These are phyloP conservation scores for Linnaemya vulpina DNA, from an alignment of 2,888 invertebrate species.

Conservation along the genomic window DNA sequence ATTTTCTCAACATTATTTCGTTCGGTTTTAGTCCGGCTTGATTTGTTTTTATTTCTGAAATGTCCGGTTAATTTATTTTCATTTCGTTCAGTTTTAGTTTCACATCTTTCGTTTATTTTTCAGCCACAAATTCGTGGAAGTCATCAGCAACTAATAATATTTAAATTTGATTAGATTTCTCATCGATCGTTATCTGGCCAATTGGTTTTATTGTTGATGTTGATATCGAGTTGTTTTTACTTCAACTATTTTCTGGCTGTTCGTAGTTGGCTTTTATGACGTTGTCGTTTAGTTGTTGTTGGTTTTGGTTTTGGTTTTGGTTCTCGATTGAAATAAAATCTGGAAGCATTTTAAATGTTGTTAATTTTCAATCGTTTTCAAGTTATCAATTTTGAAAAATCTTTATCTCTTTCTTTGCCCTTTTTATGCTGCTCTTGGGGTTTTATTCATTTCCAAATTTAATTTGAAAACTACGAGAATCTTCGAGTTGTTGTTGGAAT, in stretches of 20 bases:
- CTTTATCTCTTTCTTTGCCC: conserved; percentile 23
- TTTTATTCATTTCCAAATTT: conserved; percentile 3
- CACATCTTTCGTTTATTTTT: conserved; percentile 34
- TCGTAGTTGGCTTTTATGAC: conserved; percentile 8
- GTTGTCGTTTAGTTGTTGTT: conserved; percentile 19
- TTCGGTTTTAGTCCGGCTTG: not conserved
- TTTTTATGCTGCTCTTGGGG: not conserved
- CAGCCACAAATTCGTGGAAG: conserved; percentile 61
- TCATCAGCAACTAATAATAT: conserved; percentile 61
- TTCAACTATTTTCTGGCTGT: conserved; percentile 26
- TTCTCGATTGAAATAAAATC: conserved; percentile 57
- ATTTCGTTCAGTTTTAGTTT: conserved; percentile 34
- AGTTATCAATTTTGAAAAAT: conserved; percentile 54
- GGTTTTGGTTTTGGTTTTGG: conserved; percentile 3
- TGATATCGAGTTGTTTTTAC: conserved; percentile 32
- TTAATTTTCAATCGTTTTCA: conserved; percentile 69
- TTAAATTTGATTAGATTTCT: conserved; percentile 69
- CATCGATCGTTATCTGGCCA: conserved; percentile 64
- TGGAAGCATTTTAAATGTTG: conserved; percentile 71
- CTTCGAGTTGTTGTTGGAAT: conserved; percentile 17
- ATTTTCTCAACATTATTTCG: conserved; percentile 51
- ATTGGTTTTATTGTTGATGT: conserved; percentile 62
- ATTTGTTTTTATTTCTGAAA: conserved; percentile 33
- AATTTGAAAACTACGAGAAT: conserved; percentile 5
- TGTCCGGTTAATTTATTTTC: conserved; percentile 29